phyloP scores from a whole-genome alignment of 2,888 invertebrate genomes.

The Platycheirus albimanus region DNA sequence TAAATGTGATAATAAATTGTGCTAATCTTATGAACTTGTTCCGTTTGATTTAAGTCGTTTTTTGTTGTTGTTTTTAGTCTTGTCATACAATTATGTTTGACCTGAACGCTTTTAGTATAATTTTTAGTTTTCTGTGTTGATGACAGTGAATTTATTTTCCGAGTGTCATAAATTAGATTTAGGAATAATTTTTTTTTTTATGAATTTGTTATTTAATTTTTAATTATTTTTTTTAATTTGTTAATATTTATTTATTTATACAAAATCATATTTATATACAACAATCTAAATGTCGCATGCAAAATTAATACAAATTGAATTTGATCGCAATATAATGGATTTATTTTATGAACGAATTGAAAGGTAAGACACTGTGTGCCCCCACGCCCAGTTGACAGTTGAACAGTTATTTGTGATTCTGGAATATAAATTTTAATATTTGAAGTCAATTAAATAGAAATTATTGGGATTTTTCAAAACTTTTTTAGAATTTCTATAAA shows the following conservation, averaged over 20 bases:
- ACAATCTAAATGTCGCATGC: conserved; percentile 64
- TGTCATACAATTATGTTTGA: conserved; percentile 6
- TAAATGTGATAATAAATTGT: conserved; percentile 57
- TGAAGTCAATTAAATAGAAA: too few relatives aligned
- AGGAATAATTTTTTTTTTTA: conserved; percentile 28
- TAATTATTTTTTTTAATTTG: conserved; percentile 33
- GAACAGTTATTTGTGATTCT: neutral
- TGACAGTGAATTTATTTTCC: conserved; percentile 18
- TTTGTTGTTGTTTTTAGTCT: conserved; percentile 24
- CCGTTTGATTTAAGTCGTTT: conserved; percentile 28
- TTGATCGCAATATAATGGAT: conserved; percentile 82
- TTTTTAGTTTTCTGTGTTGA: conserved; percentile 27
- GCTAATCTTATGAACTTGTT: conserved; percentile 42
- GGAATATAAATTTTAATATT: too few relatives aligned
- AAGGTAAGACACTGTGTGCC: conserved; percentile 47
- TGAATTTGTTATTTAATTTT: conserved; percentile 48
- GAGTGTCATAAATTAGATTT: conserved; percentile 1
- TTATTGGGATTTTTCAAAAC: too few relatives aligned
- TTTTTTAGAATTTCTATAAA: too few relatives aligned
- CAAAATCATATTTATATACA: conserved; percentile 1
- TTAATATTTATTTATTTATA: conserved; percentile 53
- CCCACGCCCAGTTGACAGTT: neutral
- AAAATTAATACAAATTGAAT: conserved; percentile 80
- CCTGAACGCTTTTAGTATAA: conserved; percentile 32
- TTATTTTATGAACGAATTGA: conserved; percentile 79